Evolutionary conservation across 2,797 vertebrate genomes (phyloP).

Genomic region (Hemitrygon akajei): DNA sequence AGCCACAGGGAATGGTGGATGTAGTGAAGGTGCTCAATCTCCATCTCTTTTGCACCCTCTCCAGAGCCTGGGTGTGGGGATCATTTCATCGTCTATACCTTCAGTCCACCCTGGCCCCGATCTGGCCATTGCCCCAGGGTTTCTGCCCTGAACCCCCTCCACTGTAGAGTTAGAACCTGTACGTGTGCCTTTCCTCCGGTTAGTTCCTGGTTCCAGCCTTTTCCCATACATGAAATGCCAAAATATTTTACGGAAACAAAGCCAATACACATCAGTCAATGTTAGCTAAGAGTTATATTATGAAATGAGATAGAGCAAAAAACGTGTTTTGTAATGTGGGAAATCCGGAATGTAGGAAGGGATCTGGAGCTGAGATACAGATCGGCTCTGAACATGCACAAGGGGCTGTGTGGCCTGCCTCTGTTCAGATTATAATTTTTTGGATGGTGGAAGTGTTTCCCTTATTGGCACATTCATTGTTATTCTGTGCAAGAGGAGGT

Average conservation of each 20-base stretch:
- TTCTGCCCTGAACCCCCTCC: no score
- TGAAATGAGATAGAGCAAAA: neutral
- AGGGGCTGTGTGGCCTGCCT: neutral
- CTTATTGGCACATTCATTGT: neutral
- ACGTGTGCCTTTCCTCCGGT: no score
- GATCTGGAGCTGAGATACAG: neutral
- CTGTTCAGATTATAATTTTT: neutral
- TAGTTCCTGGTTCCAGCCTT: no score
- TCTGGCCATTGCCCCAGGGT: no score
- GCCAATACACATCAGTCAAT: neutral
- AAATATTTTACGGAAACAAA: neutral
- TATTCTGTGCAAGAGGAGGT: neutral
- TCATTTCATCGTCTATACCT: no score
- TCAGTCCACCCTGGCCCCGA: no score
- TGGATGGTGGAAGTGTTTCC: neutral
- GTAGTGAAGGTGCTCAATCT: no score
- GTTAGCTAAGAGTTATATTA: neutral
- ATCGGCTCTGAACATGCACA: neutral
- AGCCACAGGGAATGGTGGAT: no score
- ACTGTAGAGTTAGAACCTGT: no score
- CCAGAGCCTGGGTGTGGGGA: no score
- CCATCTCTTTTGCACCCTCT: no score
- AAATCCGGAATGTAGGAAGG: neutral
- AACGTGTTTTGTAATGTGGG: neutral
- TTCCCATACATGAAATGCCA: neutral